Evolutionary conservation across 2,888 invertebrate genomes (phyloP).

Genomic region (Zaprionus bogoriensis): DNA sequence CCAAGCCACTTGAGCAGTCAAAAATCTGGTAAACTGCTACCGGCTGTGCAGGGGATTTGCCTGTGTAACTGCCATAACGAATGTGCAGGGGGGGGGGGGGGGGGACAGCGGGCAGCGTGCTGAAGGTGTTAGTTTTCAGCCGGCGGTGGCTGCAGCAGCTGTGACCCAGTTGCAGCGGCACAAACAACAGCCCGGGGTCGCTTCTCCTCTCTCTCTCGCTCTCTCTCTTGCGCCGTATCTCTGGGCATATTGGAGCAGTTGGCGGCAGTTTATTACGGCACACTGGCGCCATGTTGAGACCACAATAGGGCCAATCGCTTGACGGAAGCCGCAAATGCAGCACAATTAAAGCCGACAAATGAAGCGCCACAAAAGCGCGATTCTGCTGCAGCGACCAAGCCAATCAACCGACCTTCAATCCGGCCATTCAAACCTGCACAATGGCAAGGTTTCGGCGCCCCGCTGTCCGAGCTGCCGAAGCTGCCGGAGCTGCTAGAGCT

Average conservation of each 20-base stretch:
- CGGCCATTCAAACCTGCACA: conserved; percentile 12
- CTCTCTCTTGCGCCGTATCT: no score
- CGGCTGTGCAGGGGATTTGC: conserved; percentile 36
- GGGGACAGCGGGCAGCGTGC: conserved; percentile 11
- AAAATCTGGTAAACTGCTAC: conserved; percentile 71
- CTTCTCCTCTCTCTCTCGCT: no score
- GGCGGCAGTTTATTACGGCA: conserved; percentile 53
- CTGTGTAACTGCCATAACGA: no score
- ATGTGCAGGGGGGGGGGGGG: not conserved
- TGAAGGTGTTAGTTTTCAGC: not conserved
- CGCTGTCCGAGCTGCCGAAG: not conserved
- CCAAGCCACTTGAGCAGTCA: conserved; percentile 66
- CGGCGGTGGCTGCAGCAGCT: conserved; percentile 33
- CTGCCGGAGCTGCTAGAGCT: not conserved
- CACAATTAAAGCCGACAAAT: conserved; percentile 68
- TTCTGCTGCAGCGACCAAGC: conserved; percentile 39
- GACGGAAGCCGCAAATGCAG: conserved; percentile 36
- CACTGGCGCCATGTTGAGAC: conserved; percentile 33
- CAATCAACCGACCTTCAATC: conserved; percentile 53
- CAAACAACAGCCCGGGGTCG: not conserved
- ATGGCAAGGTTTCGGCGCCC: not conserved
- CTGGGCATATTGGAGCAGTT: conserved; percentile 32
- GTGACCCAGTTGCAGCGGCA: conserved; percentile 61
- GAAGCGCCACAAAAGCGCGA: conserved; percentile 34
- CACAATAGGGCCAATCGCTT: conserved; percentile 68